Base-by-base conservation (phyloP, 2,113 vertebrate genomes). In the Pluvianellus socialis region DNA sequence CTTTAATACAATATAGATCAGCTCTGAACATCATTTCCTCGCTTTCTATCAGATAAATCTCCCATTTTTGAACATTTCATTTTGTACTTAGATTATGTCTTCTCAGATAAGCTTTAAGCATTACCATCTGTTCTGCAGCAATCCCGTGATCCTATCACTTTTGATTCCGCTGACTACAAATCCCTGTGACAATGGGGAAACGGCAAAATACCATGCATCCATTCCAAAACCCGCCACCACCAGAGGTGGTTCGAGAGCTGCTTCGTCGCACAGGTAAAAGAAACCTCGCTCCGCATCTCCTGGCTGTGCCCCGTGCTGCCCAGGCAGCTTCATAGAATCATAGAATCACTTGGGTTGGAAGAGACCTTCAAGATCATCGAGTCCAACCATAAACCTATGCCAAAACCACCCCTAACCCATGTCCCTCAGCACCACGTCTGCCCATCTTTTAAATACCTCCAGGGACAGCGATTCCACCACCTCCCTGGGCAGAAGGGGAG, bases 101-200 rank as follows among this genome's bases (percentile, higher is more conserved):
- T 94, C 77, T 70, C 83, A 94, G 95, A 96, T 94, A 96, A 96
- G 93, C 96, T 95, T 79, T 92, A 94, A 96, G 92, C 83, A 87
- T 73, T 94, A 89, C 96, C 96, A 97, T 97, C 95, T 97, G 97
- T 85, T 96, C 86, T 59, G 88, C 65, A 94, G 92, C 77, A 94
- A 95, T 76, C 95, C 89, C 92, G 85, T 82, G 94, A 96, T 84
- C 79, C 79, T 92, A 92, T 94, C 94, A 59, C 80, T 97, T 97
- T 92, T 35, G 90, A 92, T 85, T 91, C 5, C 2, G 50, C 42
- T 58, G 76, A 91, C 91, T 47, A 96, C 45, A 92, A 97, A 94
- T 94, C 92, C 80, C 74, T 94, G 52, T 52, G 73, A 96, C 84
- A 95, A 87, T 0, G 86, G 52, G 38, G 86, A 87, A 94, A 88